Base-by-base conservation (phyloP, 2,888 invertebrate species). In the Ptilodon capucinus region DNA sequence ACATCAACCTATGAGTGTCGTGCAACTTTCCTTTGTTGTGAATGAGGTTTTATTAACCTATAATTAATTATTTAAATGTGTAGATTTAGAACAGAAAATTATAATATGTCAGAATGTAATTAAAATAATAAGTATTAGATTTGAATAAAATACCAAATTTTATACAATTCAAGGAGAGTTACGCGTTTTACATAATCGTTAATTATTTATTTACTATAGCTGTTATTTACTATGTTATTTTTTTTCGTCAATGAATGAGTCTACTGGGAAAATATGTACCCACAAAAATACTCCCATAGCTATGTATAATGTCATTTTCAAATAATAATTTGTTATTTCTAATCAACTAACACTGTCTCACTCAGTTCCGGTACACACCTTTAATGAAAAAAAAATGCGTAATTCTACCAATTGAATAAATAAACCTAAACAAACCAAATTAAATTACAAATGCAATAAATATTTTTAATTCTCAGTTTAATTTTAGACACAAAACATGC, bases 11-110 rank as follows among this genome's bases (percentile, higher is more conserved):
- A 61, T 68, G 62, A 51, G 70, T 90, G 87, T 88, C 76, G 86
- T 87, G 74, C 54, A 81, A 81, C 79, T 81, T 89, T 89, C 81
- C 85, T 88, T 82, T 85, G 79, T 81, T 81, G 76, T 78, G 72
- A 75, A 79, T 76, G 75, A 68, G 77, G 81, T 87, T 83, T 76
- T 86, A 84, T 82, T 82, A 81, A 81, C 77, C 80, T 74, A 54
- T 65, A 52, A 59, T 65, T 61, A 60, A 59, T 74, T 68, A 69
- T 64, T 65, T 59, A 67, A 79, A 66, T 79, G 79, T 76, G 79
- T 81, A 77, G 84, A 86, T 83, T 74, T 81, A 82, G 79, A 63
- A 57, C 57, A 58, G 69, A 69, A 63, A 71, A 71, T 67, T 69
- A 71, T 68, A 64, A 75, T 78, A 79, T 78, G 62, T 76, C 61